A percentile compares a stretch with the other conserved stretches of the same genome.
These are phyloP conservation scores for Buceros bicornis DNA, from an alignment of 2,797 vertebrate genomes.

Conservation along the genomic window DNA sequence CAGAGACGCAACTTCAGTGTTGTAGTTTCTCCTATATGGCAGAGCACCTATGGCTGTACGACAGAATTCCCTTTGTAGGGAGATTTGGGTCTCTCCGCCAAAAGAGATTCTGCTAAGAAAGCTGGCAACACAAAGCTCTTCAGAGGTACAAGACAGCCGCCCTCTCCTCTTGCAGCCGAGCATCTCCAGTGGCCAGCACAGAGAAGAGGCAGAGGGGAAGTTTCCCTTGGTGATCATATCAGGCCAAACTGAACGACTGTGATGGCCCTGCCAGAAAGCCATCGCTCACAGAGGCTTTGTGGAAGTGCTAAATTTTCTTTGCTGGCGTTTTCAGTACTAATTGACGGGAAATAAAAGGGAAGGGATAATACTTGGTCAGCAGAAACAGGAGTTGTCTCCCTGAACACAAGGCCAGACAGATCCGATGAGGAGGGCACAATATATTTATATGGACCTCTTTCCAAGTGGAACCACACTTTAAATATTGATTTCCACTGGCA, in stretches of 20 bases:
- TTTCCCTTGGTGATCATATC: background rate
- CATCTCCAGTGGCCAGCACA: background rate
- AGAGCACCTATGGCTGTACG: background rate
- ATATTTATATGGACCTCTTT: slow-evolving; percentile 36
- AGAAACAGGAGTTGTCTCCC: slow-evolving; percentile 22
- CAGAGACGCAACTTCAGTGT: background rate
- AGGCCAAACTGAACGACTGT: background rate
- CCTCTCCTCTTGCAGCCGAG: background rate
- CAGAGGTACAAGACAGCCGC: background rate
- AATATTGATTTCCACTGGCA: slow-evolving; percentile 61
- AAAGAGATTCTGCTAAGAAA: background rate
- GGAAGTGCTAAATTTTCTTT: background rate
- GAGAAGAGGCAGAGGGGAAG: background rate
- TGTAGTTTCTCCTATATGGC: background rate
- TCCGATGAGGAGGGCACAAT: slow-evolving; percentile 12
- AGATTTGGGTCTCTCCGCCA: background rate
- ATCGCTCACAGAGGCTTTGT: background rate
- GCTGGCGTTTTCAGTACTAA: background rate
- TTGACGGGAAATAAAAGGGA: background rate
- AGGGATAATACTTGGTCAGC: slow-evolving; percentile 44
- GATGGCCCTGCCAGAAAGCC: background rate
- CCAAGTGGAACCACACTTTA: slow-evolving; percentile 38
- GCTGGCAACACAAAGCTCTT: background rate
- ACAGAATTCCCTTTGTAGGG: background rate
- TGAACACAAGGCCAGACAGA: background rate